A percentile compares a stretch with the other conserved stretches of the same genome.
Evolutionary conservation across 2,797 vertebrate species (phyloP).

Genomic region (Myotis daubentonii): DNA sequence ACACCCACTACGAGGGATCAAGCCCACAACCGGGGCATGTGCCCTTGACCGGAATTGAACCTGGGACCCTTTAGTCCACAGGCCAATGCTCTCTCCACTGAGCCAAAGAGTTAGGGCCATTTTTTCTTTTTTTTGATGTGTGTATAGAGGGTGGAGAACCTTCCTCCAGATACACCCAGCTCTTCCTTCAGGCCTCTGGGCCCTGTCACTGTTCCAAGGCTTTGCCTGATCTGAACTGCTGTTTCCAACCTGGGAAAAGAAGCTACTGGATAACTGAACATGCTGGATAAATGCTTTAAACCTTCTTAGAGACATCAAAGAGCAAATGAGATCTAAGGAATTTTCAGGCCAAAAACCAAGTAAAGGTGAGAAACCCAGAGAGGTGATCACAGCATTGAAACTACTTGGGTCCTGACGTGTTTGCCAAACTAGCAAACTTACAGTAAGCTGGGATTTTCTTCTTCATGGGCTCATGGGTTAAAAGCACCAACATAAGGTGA

Average conservation of each 20-base stretch:
- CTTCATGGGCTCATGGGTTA: not conserved
- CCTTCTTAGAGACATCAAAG: not conserved
- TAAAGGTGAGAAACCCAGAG: not conserved
- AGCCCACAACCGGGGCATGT: no score
- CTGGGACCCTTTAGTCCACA: no score
- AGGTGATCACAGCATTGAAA: not conserved
- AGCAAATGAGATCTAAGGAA: not conserved
- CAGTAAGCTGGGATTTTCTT: not conserved
- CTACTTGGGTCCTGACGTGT: not conserved
- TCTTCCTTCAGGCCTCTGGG: not conserved
- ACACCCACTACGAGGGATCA: no score
- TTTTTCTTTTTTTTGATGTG: not conserved
- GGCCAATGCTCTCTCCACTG: no score
- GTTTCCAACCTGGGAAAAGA: not conserved
- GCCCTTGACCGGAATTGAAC: no score
- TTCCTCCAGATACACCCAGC: not conserved
- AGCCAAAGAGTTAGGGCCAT: not conserved
- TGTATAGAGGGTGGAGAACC: no score
- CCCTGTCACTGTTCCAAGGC: not conserved
- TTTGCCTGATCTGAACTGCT: not conserved
- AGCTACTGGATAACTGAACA: not conserved
- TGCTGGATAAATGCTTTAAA: not conserved
- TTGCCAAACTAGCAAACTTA: not conserved
- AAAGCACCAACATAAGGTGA: not conserved
- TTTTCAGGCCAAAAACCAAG: not conserved